phyloP scores from a whole-genome alignment of 2,888 invertebrate species.

The Yponomeuta sedellus region DNA sequence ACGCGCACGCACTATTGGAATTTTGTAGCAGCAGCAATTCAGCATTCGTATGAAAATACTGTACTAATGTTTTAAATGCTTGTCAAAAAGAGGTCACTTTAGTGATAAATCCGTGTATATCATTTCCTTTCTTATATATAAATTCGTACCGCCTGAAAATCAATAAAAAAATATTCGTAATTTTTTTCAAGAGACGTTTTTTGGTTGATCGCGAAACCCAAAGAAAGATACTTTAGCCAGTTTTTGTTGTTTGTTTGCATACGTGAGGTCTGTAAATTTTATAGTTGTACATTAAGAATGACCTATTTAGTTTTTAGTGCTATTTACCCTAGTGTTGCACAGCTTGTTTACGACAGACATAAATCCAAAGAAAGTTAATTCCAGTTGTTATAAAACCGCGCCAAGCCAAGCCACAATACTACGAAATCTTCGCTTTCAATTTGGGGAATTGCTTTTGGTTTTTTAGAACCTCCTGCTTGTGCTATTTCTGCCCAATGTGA shows the following conservation, averaged over 20 bases:
- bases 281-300: not conserved
- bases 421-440: not conserved
- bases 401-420: not conserved
- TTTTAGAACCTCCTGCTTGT: constrained; percentile 41
- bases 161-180: too few relatives aligned
- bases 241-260: constrained; percentile 21
- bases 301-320: not conserved
- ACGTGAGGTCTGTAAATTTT: constrained; percentile 8
- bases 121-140: too few relatives aligned
- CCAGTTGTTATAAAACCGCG: not conserved
- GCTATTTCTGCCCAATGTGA: constrained; percentile 65
- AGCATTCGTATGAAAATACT: too few relatives aligned
- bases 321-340: not conserved
- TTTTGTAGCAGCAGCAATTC: too few relatives aligned
- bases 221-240: constrained; percentile 16
- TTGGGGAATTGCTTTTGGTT: constrained; percentile 1
- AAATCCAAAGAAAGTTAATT: constrained; percentile 1
- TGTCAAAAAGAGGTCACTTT: too few relatives aligned
- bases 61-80: too few relatives aligned
- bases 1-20: too few relatives aligned
- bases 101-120: too few relatives aligned
- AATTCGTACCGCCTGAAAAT: too few relatives aligned
- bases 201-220: too few relatives aligned
- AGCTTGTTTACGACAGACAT: not conserved
- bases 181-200: too few relatives aligned